Evolutionary conservation across 2,888 invertebrate genomes (phyloP), one percentile per base, ranked within the genome.

Genomic region (Mellilla xanthometata): DNA sequence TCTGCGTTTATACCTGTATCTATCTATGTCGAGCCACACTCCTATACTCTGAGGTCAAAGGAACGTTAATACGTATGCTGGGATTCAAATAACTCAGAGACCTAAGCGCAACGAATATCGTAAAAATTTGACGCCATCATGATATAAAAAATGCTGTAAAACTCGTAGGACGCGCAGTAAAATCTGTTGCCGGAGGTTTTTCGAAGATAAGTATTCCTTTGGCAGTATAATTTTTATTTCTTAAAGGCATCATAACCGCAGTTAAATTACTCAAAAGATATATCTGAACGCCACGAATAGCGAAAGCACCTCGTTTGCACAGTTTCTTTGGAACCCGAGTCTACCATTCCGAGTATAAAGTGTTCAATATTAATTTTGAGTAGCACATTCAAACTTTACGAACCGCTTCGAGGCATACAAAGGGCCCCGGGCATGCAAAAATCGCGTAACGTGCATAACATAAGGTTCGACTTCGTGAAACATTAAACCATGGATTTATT

Each of bases 401-500:
- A 56, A 65, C 56, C 45, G 47, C 49, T 49, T 35, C 27, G 28
- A 32, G 44, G 40, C 41, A 33, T 32, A 44, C 31, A 40, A 38
- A 28, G 44, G 62, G 28, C 66, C 62, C 61, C 63, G 64, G 64
- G 46, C 51, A 61, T 61, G 60, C 60, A 65, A 75, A 72, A 68
- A 68, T 71, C 53, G 62, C 58, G 51, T 58, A 59, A 60, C 65
- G 57, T 55, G 55, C 57, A 52, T 63, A 66, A 61, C 58, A 59
- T 54, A 59, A 61, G 52, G 46, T 49, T 41, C 56, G 59, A 60
- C 58, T 54, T 65, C 63, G 65, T 62, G 68, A 61, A 67, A 67
- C 69, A 68, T 75, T 70, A 72, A 74, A 72, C 74, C 76, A 73
- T 76, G 67, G 59, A 58, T 71, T 72, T 77, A 74, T 77, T 73